Base-by-base conservation (phyloP, 1,140 invertebrate genomes). In the Brachystomella parvula region DNA sequence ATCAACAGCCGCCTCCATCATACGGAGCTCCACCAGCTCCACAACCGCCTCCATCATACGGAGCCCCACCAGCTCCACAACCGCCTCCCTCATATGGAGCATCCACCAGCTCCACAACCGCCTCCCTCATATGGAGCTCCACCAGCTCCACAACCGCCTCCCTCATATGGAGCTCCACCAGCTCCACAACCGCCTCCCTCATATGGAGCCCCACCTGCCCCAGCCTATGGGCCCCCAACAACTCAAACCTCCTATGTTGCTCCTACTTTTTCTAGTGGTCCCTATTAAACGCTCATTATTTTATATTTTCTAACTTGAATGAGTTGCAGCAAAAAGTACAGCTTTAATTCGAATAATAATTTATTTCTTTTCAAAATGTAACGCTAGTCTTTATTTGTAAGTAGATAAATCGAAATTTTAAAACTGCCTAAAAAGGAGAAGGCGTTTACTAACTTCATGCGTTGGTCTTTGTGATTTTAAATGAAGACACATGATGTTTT, bases 91-190 rank as follows among this genome's bases (percentile, higher is more conserved):
- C n/a, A 12, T 44, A 44, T 44, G 39, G 39, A 12, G 39, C 39
- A n/a, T n/a, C 39, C 39, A 44, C 49, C 49, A 53, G 49, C 49
- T 26, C 49, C 49, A 53, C 9, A 9, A 44, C 39, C 39, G 9
- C 9, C 39, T 9, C 39, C 39, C 9, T 9, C 39, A 44, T 44
- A 44, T n/a, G 39, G 39, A n/a, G 39, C 39, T 44, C 39, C 39
- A 44, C 39, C 39, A 44, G 39, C 39, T 44, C 39, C 39, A 44
- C n/a, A n/a, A n/a, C n/a, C n/a, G n/a, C n/a, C n/a, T n/a, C n/a
- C n/a, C n/a, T n/a, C n/a, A n/a, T n/a, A n/a, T n/a, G n/a, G 39
- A 6, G 49, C 49, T 53, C 49, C 49, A 53, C 49, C 49, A 17
- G 49, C 49, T n/a, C n/a, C n/a, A n/a, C n/a, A n/a, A 24, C 49